Evolutionary conservation across 1,140 invertebrate species (phyloP).

Genomic region (Anastrepha obliqua): DNA sequence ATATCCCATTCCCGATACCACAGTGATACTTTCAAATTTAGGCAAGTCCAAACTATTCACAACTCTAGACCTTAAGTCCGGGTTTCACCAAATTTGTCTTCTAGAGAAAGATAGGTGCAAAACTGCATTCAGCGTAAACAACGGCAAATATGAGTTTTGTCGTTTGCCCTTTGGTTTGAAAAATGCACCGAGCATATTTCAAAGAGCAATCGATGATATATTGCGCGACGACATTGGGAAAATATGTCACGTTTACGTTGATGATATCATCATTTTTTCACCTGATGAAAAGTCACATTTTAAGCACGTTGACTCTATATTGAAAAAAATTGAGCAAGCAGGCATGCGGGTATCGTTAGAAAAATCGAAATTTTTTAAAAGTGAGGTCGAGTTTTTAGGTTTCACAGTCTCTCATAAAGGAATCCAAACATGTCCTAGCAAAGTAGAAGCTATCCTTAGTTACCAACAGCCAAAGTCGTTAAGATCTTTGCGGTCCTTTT

Average conservation of each 20-base stretch:
- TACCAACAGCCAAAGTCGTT: not conserved
- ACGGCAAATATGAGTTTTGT: conserved; percentile 61
- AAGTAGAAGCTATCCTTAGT: conserved; percentile 34
- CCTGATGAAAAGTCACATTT: conserved; percentile 66
- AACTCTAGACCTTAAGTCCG: conserved; percentile 73
- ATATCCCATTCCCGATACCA: conserved; percentile 52
- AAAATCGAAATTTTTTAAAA: conserved; percentile 73
- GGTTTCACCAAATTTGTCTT: conserved; percentile 76
- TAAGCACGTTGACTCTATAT: conserved; percentile 38
- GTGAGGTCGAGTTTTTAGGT: conserved; percentile 56
- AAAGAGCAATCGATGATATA: conserved; percentile 57
- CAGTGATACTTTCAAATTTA: conserved; percentile 23
- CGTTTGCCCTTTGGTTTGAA: conserved; percentile 63
- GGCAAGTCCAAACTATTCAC: conserved; percentile 67
- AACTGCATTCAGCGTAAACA: conserved; percentile 72
- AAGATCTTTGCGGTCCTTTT: too few relatives aligned
- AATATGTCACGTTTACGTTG: conserved; percentile 69
- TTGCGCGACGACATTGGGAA: conserved; percentile 54
- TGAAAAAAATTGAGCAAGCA: conserved; percentile 63
- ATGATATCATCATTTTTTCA: conserved; percentile 73
- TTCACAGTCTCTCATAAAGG: conserved; percentile 26
- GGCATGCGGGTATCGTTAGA: conserved; percentile 74
- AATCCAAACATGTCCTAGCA: conserved; percentile 24
- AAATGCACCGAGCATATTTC: conserved; percentile 67
- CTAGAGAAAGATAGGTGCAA: conserved; percentile 68